Conservation (phyloP, 2,113 vertebrate species). For the Opisthocomus hoazin region DNA sequence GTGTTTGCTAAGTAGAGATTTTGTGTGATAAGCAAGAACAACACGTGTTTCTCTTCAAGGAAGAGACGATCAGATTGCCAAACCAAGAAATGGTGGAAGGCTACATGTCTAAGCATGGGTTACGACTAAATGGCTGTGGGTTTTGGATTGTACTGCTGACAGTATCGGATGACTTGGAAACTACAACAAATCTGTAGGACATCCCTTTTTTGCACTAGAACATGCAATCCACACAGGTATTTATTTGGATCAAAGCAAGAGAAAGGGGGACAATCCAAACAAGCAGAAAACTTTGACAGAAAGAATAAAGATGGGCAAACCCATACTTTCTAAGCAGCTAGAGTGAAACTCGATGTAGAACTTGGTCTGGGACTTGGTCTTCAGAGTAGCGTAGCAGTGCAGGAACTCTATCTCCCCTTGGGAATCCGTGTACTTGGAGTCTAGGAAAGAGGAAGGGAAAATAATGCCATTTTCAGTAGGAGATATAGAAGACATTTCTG, state of each 20-base stretch:
- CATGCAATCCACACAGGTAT: background rate
- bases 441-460: conserved; percentile 59
- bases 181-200: background rate
- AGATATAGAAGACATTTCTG: background rate
- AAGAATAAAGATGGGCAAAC: background rate
- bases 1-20: background rate
- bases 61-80: background rate
- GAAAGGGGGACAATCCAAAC: background rate
- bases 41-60: background rate
- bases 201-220: background rate
- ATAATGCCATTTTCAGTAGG: background rate
- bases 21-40: background rate
- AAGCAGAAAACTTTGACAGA: background rate
- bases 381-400: conserved; percentile 83
- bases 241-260: background rate
- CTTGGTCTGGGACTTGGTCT: conserved; percentile 94
- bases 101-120: background rate
- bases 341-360: conserved; percentile 97
- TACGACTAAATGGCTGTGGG: background rate
- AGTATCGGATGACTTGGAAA: background rate
- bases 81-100: background rate
- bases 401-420: conserved; percentile 90
- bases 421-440: conserved; percentile 77
- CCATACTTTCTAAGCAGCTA: conserved; percentile 91
- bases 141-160: background rate